These are phyloP conservation scores for Trinorchestia longiramus DNA, from an alignment of 1,140 invertebrate genomes.

Conservation along the genomic window DNA sequence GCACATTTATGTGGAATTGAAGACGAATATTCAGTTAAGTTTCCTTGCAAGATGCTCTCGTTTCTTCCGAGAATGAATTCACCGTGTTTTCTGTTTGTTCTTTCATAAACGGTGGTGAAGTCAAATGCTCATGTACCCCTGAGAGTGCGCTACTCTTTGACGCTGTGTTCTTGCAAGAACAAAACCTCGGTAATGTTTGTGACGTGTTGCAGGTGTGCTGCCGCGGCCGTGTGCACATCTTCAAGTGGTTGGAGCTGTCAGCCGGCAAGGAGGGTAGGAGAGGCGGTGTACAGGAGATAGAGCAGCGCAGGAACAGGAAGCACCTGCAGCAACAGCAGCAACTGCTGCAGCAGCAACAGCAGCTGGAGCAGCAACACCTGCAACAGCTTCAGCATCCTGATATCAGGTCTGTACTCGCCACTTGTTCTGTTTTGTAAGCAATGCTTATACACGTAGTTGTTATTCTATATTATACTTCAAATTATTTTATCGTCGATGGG, in stretches of 20 bases:
- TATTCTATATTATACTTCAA: neutral
- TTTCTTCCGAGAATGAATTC: too few species aligned
- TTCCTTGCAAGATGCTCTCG: too few species aligned
- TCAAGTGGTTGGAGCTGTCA: conserved; percentile 92
- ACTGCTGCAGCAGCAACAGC: conserved; percentile 16
- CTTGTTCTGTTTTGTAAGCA: neutral
- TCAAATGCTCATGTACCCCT: too few species aligned
- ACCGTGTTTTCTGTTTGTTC: too few species aligned
- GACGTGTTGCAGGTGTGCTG: conserved; percentile 80
- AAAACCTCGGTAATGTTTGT: too few species aligned
- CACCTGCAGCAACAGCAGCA: conserved; percentile 40
- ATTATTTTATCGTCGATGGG: too few species aligned
- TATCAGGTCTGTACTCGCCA: neutral
- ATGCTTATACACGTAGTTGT: neutral
- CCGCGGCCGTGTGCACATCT: conserved; percentile 91
- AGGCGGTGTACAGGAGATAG: conserved; percentile 68
- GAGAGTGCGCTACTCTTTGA: too few species aligned
- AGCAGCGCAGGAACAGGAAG: conserved; percentile 68
- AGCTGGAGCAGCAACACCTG: conserved; percentile 43
- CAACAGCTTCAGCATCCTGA: conserved; percentile 47
- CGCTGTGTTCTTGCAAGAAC: too few species aligned
- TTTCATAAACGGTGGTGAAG: too few species aligned
- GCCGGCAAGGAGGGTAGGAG: conserved; percentile 77
- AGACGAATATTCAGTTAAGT: too few species aligned
- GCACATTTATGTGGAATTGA: too few species aligned